Evolutionary conservation across 2,888 invertebrate species (phyloP).

Genomic region (Tetropium fuscum): DNA sequence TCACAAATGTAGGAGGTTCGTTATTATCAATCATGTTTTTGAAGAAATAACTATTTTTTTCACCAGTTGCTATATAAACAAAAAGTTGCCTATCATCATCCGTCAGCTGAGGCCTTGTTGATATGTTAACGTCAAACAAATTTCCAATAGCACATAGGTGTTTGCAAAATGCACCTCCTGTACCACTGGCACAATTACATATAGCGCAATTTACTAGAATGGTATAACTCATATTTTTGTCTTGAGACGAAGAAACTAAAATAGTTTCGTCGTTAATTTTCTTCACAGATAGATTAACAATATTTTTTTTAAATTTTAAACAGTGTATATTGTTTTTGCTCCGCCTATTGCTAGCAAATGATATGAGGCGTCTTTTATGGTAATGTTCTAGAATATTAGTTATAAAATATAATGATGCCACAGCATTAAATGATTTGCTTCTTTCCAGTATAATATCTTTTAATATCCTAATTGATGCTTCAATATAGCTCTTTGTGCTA

Average conservation of each 20-base stretch:
- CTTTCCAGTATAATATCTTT: neutral
- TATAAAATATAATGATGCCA: neutral
- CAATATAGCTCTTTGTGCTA: no score
- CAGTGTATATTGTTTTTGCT: neutral
- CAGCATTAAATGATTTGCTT: constrained; percentile 1
- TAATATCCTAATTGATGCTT: no score
- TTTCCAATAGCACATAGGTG: neutral
- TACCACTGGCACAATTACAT: neutral
- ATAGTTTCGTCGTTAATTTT: neutral
- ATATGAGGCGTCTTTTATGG: neutral
- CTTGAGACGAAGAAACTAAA: neutral
- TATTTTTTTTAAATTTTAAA: neutral
- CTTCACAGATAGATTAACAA: neutral
- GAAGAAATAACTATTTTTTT: no score
- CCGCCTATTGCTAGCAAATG: constrained; percentile 1
- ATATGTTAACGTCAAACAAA: neutral
- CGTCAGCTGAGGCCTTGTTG: no score
- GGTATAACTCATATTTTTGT: no score
- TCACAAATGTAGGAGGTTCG: constrained; percentile 1
- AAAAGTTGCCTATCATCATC: no score
- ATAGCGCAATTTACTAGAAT: no score
- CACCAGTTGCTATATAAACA: no score
- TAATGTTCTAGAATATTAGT: neutral
- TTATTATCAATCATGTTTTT: no score
- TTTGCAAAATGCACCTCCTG: constrained; percentile 1